These are phyloP conservation scores for Steinernema hermaphroditum DNA, from an alignment of 2,888 invertebrate species.

Conservation along the genomic window DNA sequence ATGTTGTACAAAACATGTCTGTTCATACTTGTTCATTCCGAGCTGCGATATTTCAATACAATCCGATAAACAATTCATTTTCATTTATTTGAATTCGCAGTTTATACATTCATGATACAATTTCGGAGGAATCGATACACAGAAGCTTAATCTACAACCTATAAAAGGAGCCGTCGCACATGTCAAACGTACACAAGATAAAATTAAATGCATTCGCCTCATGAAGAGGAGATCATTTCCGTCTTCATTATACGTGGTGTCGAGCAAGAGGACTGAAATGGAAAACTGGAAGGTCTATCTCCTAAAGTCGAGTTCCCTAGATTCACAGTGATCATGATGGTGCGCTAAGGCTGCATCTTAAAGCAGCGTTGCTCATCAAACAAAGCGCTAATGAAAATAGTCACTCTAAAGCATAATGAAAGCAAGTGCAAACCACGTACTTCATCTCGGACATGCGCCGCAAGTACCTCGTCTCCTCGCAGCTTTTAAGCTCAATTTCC, in stretches of 20 bases:
- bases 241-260: slow-evolving; percentile 9
- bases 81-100: too few relatives aligned
- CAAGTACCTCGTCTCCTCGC: slow-evolving; percentile 44
- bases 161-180: neutral
- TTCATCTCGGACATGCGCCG: slow-evolving; percentile 46
- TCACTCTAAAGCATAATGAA: slow-evolving; percentile 27
- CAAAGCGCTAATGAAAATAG: slow-evolving; percentile 13
- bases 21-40: slow-evolving; percentile 27
- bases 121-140: neutral
- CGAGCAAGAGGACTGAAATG: slow-evolving; percentile 26
- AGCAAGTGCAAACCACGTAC: slow-evolving; percentile 28
- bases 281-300: neutral
- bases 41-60: neutral
- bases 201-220: neutral
- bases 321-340: too few relatives aligned
- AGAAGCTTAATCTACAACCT: neutral
- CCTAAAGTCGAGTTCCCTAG: too few relatives aligned
- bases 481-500: slow-evolving; percentile 45
- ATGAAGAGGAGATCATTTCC: neutral
- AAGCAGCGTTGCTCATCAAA: slow-evolving; percentile 23
- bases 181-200: neutral
- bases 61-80: too few relatives aligned
- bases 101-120: too few relatives aligned
- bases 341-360: neutral
- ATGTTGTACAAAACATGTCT: neutral